phyloP scores from a whole-genome alignment of 2,113 vertebrate genomes.

The Elephas maximus region DNA sequence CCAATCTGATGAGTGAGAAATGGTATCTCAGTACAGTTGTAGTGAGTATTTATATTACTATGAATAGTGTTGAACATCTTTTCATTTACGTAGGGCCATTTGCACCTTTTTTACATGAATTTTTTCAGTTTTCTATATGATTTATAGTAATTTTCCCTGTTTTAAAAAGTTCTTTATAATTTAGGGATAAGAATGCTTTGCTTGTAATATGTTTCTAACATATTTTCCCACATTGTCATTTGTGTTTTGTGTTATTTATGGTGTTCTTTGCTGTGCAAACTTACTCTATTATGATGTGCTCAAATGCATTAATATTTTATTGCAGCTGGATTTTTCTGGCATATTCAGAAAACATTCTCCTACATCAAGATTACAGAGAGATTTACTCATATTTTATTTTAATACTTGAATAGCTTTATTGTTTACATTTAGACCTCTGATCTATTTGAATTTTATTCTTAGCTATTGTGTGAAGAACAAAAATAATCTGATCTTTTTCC shows the following conservation, averaged over 20 bases:
- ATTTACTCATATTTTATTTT: neutral
- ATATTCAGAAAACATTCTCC: neutral
- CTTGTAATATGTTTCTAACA: neutral
- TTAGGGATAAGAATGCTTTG: neutral
- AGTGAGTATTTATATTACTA: neutral
- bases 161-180: neutral
- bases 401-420: neutral
- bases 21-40: neutral
- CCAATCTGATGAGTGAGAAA: neutral
- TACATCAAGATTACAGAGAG: neutral
- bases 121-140: neutral
- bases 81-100: neutral
- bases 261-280: neutral
- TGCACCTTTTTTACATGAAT: neutral
- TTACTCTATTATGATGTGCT: neutral
- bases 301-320: neutral
- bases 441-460: neutral
- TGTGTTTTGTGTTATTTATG: neutral
- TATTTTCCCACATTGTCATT: neutral
- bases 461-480: neutral
- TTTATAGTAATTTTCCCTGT: neutral
- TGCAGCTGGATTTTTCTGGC: neutral
- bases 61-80: neutral
- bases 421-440: neutral
- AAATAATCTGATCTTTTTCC: neutral